These are phyloP conservation scores for Molorchus minor DNA, from an alignment of 2,888 invertebrate species.

Conservation along the genomic window DNA sequence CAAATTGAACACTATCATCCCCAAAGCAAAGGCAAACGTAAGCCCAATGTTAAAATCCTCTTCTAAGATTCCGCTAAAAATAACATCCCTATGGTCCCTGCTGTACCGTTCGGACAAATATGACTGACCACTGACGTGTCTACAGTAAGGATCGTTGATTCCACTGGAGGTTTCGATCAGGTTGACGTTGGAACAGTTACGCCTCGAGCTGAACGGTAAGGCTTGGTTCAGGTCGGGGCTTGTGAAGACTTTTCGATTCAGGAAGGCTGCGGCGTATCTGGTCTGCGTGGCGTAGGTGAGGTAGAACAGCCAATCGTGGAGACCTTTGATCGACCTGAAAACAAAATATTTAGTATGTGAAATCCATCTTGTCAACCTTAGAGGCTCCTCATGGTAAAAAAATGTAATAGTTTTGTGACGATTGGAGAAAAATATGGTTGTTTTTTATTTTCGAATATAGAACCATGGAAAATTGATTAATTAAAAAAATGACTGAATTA, in stretches of 20 bases:
- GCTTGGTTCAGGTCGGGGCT: conserved; percentile 65
- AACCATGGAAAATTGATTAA: too few species aligned
- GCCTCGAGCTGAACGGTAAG: conserved; percentile 62
- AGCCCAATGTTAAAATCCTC: conserved; percentile 82
- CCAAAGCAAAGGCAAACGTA: conserved; percentile 83
- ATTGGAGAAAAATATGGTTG: too few species aligned
- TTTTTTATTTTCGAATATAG: too few species aligned
- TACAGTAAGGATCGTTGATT: conserved; percentile 67
- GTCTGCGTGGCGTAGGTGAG: conserved; percentile 81
- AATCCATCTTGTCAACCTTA: too few species aligned
- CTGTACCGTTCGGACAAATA: conserved; percentile 78
- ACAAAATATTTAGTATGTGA: not conserved
- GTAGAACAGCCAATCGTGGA: conserved; percentile 84
- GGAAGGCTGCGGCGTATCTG: conserved; percentile 79
- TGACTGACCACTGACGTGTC: conserved; percentile 76
- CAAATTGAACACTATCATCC: conserved; percentile 83
- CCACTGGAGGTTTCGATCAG: conserved; percentile 66
- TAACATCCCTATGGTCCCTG: conserved; percentile 67
- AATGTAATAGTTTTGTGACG: too few species aligned
- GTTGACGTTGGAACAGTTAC: conserved; percentile 68
- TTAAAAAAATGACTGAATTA: too few species aligned
- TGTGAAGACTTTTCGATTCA: conserved; percentile 77
- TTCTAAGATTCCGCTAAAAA: conserved; percentile 70
- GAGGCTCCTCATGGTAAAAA: too few species aligned
- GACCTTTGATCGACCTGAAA: conserved; percentile 76